Conservation (phyloP, 1,140 invertebrate genomes). For the Helicorthomorpha holstii region DNA sequence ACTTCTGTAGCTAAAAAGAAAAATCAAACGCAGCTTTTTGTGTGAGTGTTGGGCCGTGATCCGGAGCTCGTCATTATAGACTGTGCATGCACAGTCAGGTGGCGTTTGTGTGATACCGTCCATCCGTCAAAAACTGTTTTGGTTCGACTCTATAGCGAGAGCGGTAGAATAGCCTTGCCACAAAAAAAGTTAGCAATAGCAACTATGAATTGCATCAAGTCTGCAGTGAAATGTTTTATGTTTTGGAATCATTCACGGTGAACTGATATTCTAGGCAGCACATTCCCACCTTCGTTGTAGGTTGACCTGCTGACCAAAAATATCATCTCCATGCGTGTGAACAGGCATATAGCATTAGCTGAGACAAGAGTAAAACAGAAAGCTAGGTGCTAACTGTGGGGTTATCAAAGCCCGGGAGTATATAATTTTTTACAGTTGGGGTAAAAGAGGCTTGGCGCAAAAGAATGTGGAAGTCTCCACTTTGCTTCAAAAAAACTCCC, state of each 20-base stretch:
- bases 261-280: background rate
- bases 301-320: background rate
- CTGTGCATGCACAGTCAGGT: background rate
- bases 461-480: background rate
- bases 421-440: background rate
- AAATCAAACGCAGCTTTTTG: background rate
- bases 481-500: background rate
- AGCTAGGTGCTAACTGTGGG: background rate
- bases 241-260: background rate
- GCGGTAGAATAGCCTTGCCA: background rate
- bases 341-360: background rate
- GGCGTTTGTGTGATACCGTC: background rate
- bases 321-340: background rate
- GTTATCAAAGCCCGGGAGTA: background rate
- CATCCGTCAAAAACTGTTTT: background rate
- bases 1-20: background rate
- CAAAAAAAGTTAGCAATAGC: background rate
- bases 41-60: background rate
- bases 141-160: background rate
- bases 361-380: background rate
- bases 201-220: background rate
- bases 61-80: background rate
- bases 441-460: background rate
- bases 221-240: background rate
- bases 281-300: background rate